Evolutionary conservation across 2,797 vertebrate species (phyloP), one percentile per base, ranked within the genome.

Genomic region (Melanotaenia pygmaea): DNA sequence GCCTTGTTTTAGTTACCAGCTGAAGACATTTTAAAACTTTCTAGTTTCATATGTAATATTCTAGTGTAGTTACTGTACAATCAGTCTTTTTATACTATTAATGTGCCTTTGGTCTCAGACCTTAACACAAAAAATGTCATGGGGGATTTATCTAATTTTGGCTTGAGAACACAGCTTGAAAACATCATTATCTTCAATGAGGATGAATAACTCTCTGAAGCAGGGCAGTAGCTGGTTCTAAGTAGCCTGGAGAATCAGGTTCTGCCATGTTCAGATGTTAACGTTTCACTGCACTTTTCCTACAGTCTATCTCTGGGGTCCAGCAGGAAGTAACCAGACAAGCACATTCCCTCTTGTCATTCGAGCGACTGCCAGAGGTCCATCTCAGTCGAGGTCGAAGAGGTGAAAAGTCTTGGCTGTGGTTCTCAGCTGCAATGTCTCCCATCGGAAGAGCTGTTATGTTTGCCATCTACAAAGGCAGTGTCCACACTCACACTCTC

Each of bases 291-390:
- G 91, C 88, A 91, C 89, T 88, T 80, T 80, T 79, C 86, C 84
- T 82, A 80, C 95, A 99, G 98, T 95, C 96, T 76, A 96, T 97
- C 93, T 98, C 97, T 83, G 98, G 97, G 90, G 96, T 99, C 75
- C 98, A 99, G 90, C 98, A 98, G 91, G 96, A 99, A 93, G 97
- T 98, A 89, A 95, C 93, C 67, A 94, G 97, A 91, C 96, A 99
- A 91, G 95, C 97, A 13, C 94, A 95, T 80, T 96, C 98, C 38
- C 98, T 99, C 90, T 92, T 99, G 92, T 96, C 96, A 57, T 95
- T 99, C 82, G 97, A 97, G 86, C 95, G 95, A 83, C 95, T 98
- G 95, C 97, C 98, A 59, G 96, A 97, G 89, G 96, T 98, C 86
- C 96, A 96, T 91, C 94, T 96, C 85, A 95, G 91, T 87, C 93